Percentiles rank a stretch among this genome's conserved stretches.
Evolutionary conservation across 2,888 invertebrate species (phyloP).

Genomic region (Apamea crenata): DNA sequence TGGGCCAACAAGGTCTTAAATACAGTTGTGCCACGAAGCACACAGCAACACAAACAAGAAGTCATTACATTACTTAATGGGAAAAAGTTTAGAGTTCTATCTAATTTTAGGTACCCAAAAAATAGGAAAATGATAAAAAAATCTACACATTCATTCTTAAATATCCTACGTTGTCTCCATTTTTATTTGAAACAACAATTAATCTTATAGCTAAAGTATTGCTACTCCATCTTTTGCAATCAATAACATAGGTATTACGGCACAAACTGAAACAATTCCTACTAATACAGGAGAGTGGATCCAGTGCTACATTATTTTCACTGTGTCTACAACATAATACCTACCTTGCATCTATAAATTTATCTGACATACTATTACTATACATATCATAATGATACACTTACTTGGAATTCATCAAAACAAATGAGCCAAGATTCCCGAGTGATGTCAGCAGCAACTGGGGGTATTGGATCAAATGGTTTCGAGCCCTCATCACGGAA

Average conservation of each 20-base stretch:
- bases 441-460: constrained; percentile 96
- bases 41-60: background rate
- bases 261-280: background rate
- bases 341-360: constrained; percentile 7
- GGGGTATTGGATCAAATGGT: constrained; percentile 97
- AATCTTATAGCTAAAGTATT: background rate
- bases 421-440: constrained; percentile 97
- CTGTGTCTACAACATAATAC: background rate
- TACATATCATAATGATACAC: constrained; percentile 38
- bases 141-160: background rate
- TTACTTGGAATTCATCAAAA: constrained; percentile 99
- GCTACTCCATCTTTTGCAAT: background rate
- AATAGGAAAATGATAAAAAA: constrained; percentile 2
- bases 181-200: background rate
- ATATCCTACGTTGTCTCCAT: background rate
- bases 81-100: constrained; percentile 2
- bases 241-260: background rate
- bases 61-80: background rate
- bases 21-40: background rate
- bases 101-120: background rate
- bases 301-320: background rate
- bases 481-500: constrained; percentile 85
- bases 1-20: background rate
- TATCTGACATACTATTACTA: background rate
- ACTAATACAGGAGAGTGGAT: background rate